phyloP scores from a whole-genome alignment of 2,888 invertebrate species.

The Athripsodes cinereus region DNA sequence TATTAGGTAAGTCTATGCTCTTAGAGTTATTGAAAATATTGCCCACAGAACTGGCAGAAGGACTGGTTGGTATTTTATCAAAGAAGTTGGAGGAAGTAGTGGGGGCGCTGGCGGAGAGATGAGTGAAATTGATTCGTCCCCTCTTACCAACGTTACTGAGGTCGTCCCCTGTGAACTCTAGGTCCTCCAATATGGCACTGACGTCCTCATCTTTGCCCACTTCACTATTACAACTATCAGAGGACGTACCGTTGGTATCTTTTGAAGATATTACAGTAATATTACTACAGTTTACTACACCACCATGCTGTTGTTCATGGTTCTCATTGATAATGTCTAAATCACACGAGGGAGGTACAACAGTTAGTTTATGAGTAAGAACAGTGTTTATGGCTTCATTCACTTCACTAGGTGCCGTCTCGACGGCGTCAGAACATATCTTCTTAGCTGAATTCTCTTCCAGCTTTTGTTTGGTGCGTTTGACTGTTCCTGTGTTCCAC shows the following conservation, averaged over 20 bases:
- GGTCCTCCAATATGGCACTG: conserved; percentile 57
- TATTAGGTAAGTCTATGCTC: conserved; percentile 7
- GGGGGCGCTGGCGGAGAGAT: conserved; percentile 58
- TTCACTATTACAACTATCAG: conserved; percentile 30
- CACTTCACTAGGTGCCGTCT: conserved; percentile 32
- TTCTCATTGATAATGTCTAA: conserved; percentile 43
- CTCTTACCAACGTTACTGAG: conserved; percentile 29
- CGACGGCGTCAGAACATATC: conserved; percentile 37
- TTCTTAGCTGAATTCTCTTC: conserved; percentile 51
- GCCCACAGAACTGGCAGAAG: conserved; percentile 19
- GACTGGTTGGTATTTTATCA: conserved; percentile 16
- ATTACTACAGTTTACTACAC: conserved; percentile 15
- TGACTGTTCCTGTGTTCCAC: conserved; percentile 64
- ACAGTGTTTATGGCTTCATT: conserved; percentile 35
- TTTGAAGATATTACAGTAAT: conserved; percentile 10
- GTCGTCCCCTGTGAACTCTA: conserved; percentile 45
- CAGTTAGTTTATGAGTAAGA: conserved; percentile 31
- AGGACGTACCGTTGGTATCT: conserved; percentile 17
- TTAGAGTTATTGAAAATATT: conserved; percentile 18
- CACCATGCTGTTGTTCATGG: conserved; percentile 26
- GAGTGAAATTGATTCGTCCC: conserved; percentile 43
- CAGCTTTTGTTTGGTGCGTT: conserved; percentile 61
- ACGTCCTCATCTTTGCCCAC: conserved; percentile 45
- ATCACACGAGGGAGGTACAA: conserved; percentile 30
- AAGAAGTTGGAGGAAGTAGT: conserved; percentile 44